Evolutionary conservation across 2,888 invertebrate genomes (phyloP), one percentile per base, ranked within the genome.

Genomic region (Campaea margaritaria): DNA sequence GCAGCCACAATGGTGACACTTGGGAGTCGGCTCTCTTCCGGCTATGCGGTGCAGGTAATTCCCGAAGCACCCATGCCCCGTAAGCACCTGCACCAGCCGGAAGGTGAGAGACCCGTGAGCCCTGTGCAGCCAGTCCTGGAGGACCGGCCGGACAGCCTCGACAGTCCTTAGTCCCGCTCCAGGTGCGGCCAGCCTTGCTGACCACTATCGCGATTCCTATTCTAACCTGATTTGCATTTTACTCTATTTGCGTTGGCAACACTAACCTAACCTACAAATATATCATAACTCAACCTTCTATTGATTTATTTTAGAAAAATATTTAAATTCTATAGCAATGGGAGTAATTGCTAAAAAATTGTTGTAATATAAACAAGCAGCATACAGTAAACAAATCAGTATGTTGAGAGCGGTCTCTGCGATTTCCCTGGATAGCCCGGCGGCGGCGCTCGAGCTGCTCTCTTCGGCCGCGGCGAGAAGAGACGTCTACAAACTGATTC

Each of bases 401-500:
- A 86, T 88, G 87, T 75, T 87, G 54, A 78, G 87, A 75, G 86
- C 84, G 36, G 81, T 85, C 58, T 82, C 86, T 44, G 77, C 76
- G 46, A 72, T 85, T 60, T 83, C 73, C 65, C 65, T 79, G 52
- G 87, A 87, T 71, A 74, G 81, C 57, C 82, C 83, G 69, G 74
- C 79, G 13, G 82, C 83, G 69, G 74, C 79, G 13, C 68, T 84
- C 47, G 84, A 84, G 65, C 53, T 81, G 52, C 63, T 83, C 36
- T 64, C 75, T 16, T 69, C 72, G 36, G 65, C 71, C 7, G 41
- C 52, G 15, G 36, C 58, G 16, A 76, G 82, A 58, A 78, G 83
- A 65, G 85, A 86, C 74, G 76, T 81, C 54, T 81, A 72, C 65
- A 85, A 79, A 71, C 70, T 82, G 39, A 82, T 84, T 54, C 82